phyloP scores from a whole-genome alignment of 2,113 vertebrate species.

The Solea solea region DNA sequence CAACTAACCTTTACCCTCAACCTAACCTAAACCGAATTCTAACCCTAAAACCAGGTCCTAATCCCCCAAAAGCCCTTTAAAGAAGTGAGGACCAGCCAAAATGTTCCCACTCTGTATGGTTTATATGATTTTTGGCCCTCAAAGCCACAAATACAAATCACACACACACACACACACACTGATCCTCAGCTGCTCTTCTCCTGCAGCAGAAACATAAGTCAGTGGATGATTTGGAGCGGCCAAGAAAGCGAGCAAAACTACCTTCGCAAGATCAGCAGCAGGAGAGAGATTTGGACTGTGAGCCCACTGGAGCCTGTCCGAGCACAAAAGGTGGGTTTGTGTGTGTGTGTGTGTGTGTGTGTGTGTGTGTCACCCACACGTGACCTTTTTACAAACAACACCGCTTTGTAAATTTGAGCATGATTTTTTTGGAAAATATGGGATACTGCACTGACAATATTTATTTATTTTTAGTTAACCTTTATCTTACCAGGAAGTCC shows the following conservation, averaged over 20 bases:
- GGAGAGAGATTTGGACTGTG: conserved; percentile 22
- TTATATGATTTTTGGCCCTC: no score
- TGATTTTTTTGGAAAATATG: no score
- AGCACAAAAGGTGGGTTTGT: conserved; percentile 30
- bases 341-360: conserved; percentile 5
- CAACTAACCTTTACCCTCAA: no score
- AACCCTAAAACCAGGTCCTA: no score
- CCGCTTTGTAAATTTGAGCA: no score
- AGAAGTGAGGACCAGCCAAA: no score
- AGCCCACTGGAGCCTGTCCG: not conserved
- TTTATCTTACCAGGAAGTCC: no score
- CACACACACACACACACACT: not conserved
- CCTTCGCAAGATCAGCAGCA: conserved; percentile 14
- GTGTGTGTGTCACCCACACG: conserved; percentile 4
- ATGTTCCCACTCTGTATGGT: no score
- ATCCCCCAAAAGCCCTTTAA: no score
- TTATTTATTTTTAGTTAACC: no score
- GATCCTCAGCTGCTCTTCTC: not conserved
- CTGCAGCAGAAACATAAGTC: conserved; percentile 61
- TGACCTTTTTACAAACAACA: not conserved
- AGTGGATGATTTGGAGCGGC: conserved; percentile 20
- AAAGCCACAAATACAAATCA: not conserved
- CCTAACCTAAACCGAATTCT: no score
- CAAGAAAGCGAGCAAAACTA: conserved; percentile 71
- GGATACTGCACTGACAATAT: no score